These are phyloP conservation scores for Beris chalybata DNA, from an alignment of 2,888 invertebrate species.

Conservation along the genomic window DNA sequence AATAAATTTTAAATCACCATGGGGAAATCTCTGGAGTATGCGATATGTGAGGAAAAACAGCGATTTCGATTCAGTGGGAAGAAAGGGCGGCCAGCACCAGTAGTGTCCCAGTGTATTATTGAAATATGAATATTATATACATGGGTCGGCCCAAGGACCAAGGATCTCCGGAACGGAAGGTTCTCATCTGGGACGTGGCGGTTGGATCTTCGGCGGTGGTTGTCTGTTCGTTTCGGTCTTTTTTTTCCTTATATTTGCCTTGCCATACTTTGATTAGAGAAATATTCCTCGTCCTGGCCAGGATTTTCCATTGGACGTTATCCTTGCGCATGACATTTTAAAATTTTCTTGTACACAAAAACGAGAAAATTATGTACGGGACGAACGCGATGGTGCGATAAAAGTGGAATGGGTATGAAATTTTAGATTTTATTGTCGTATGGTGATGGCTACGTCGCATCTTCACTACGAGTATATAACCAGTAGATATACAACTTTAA, in stretches of 20 bases:
- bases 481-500: too few species aligned
- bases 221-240: slow-evolving; percentile 1
- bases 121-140: slow-evolving; percentile 33
- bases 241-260: slow-evolving; percentile 20
- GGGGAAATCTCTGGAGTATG: slow-evolving; percentile 32
- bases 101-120: slow-evolving; percentile 18
- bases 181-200: not conserved
- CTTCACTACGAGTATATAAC: too few species aligned
- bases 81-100: too few species aligned
- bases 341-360: slow-evolving; percentile 30
- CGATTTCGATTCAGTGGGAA: not conserved
- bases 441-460: too few species aligned
- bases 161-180: not conserved
- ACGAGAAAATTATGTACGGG: slow-evolving; percentile 30
- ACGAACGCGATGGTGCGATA: not conserved
- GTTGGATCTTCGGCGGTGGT: not conserved
- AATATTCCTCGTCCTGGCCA: slow-evolving; percentile 23
- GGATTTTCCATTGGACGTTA: slow-evolving; percentile 35
- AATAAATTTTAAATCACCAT: slow-evolving; percentile 36
- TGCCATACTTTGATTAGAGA: slow-evolving; percentile 31
- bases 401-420: too few species aligned
- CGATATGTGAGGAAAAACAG: slow-evolving; percentile 19
- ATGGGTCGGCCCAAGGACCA: slow-evolving; percentile 14
- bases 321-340: slow-evolving; percentile 35
- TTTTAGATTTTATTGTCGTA: too few species aligned